phyloP scores from a whole-genome alignment of 2,888 invertebrate species.

The Anaspis maculata region DNA sequence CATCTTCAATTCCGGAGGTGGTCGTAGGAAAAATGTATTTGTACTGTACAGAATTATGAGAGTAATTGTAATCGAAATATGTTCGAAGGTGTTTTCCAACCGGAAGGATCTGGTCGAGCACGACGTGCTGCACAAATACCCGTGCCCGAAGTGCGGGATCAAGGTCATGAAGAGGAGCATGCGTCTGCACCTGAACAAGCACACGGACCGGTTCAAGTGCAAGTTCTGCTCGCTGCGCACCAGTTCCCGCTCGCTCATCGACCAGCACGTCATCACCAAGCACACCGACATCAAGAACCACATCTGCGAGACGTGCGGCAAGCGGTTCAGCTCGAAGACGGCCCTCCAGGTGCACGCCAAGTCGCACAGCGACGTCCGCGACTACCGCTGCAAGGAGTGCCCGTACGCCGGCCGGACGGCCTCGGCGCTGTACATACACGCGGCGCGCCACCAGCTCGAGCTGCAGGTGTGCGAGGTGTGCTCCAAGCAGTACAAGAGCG shows the following conservation, averaged over 20 bases:
- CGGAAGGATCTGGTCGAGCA: constrained; percentile 25
- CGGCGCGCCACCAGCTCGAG: constrained; percentile 29
- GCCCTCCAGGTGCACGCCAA: constrained; percentile 27
- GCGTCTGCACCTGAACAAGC: constrained; percentile 27
- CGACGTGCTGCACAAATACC: constrained; percentile 24
- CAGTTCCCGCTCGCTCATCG: too few relatives aligned
- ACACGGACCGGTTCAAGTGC: constrained; percentile 25
- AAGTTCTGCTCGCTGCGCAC: constrained; percentile 22
- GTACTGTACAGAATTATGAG: too few relatives aligned
- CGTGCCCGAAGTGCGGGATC: constrained; percentile 29
- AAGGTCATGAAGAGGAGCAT: constrained; percentile 26
- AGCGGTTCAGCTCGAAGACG: constrained; percentile 28
- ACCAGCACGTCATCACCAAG: constrained; percentile 28
- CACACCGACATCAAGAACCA: constrained; percentile 30
- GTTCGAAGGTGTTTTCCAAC: constrained; percentile 18
- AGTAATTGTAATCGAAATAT: too few relatives aligned
- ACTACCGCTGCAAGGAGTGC: constrained; percentile 28
- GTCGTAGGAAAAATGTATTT: too few relatives aligned
- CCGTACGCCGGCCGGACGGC: constrained; percentile 30
- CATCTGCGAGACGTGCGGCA: constrained; percentile 31
- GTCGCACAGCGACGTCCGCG: constrained; percentile 28
- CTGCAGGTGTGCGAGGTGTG: constrained; percentile 30
- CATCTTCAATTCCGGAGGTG: too few relatives aligned
- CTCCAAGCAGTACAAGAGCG: constrained; percentile 31
- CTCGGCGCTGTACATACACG: constrained; percentile 32